These are phyloP conservation scores for Zaprionus camerounensis DNA, from an alignment of 1,140 invertebrate species.

Conservation along the genomic window DNA sequence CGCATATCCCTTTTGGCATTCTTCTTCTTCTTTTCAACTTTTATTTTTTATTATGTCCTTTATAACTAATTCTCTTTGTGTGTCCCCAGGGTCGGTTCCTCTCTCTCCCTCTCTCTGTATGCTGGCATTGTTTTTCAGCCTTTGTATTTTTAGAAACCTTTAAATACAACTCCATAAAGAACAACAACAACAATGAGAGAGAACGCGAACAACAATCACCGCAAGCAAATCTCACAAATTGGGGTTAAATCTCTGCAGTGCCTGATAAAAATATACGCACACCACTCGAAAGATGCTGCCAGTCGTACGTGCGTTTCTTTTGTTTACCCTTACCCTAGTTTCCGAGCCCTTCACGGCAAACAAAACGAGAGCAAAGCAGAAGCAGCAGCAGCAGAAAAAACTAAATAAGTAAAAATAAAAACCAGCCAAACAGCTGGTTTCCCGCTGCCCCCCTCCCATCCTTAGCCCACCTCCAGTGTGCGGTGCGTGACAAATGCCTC, in stretches of 20 bases:
- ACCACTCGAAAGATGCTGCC: conserved; percentile 66
- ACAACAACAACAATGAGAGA: conserved; percentile 23
- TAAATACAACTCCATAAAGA: conserved; percentile 63
- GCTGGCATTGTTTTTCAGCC: conserved; percentile 53
- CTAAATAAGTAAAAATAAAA: conserved; percentile 48
- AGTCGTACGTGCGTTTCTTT: conserved; percentile 70
- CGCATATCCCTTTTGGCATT: conserved; percentile 64
- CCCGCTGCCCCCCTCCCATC: conserved; percentile 11
- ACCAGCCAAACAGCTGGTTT: conserved; percentile 73
- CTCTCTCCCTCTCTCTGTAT: conserved; percentile 20
- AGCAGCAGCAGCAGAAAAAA: conserved; percentile 6
- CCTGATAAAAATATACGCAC: conserved; percentile 79
- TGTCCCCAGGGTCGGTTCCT: conserved; percentile 45
- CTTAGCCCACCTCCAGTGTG: conserved; percentile 2
- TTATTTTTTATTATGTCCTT: conserved; percentile 52
- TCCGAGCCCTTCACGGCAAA: conserved; percentile 27
- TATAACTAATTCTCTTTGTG: conserved; percentile 79
- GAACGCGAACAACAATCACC: conserved; percentile 60
- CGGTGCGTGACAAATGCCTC: conserved; percentile 74
- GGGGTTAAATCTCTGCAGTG: conserved; percentile 78
- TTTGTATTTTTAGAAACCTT: conserved; percentile 80
- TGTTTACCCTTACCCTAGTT: conserved; percentile 73
- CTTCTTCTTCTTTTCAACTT: conserved; percentile 31
- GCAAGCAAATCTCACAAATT: conserved; percentile 81
- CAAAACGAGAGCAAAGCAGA: conserved; percentile 7